Conservation (phyloP, 2,888 invertebrate genomes). For the Brachyptera putata region DNA sequence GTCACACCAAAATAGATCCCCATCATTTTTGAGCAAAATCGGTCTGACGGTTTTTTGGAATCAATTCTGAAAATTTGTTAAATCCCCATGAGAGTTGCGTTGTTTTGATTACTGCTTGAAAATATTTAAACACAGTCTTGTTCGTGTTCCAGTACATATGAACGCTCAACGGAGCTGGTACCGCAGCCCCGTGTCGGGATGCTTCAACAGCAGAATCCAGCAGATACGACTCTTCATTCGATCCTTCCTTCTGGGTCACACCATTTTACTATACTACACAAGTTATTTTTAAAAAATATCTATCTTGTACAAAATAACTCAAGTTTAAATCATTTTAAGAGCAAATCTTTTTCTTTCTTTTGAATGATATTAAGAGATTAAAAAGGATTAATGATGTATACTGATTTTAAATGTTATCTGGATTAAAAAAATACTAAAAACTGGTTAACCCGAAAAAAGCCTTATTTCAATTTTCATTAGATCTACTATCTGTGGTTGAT, state of each 20-base stretch:
- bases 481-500: too few species aligned
- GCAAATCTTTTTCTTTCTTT: slow-evolving; percentile 3
- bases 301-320: slow-evolving; percentile 20
- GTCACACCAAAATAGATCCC: too few species aligned
- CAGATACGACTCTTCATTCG: slow-evolving; percentile 1
- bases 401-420: slow-evolving; percentile 6
- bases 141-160: slow-evolving; percentile 4
- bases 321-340: slow-evolving; percentile 15
- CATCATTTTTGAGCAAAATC: too few species aligned
- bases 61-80: too few species aligned
- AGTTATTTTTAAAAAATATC: slow-evolving; percentile 1
- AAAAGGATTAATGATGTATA: slow-evolving; percentile 13
- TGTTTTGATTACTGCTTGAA: too few species aligned
- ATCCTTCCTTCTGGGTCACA: slow-evolving; percentile 17
- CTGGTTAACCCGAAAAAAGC: background rate
- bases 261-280: slow-evolving; percentile 8
- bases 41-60: too few species aligned
- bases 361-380: background rate
- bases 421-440: background rate
- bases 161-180: slow-evolving; percentile 2
- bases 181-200: slow-evolving; percentile 3
- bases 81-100: too few species aligned
- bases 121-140: background rate
- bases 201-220: background rate
- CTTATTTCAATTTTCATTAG: slow-evolving; percentile 3